Evolutionary conservation across 2,888 invertebrate species (phyloP), one percentile per base, ranked within the genome.

Genomic region (Hyposoter didymator): DNA sequence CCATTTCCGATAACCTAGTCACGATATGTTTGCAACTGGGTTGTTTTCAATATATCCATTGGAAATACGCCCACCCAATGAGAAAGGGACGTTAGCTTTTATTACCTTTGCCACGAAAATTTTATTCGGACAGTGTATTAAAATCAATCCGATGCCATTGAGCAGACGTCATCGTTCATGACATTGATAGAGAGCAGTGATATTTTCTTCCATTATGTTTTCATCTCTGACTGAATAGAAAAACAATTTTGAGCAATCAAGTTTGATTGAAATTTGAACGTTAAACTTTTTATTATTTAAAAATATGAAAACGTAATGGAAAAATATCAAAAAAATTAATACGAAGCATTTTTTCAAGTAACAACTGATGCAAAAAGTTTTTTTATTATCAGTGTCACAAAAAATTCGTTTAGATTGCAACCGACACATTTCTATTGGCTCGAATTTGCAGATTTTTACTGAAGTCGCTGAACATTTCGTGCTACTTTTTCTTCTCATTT

Each of bases 21-120:
- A 47, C 32, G 62, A 75, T 74, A 73, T 64, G 45, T 19, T 47
- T 39, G 17, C 22, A 28, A 73, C 19, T 66, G 17, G n/a, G 35
- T 67, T 39, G 59, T 73, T 67, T 59, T 32, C 17, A 52, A 67
- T 66, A n/a, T 55, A 39, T 12, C 66, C 39, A 39, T 70, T n/a
- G 62, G 62, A 19, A 66, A 45, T 12, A 67, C 45, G 32, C 32
- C 32, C 35, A 17, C n/a, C 35, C 19, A 59, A 67, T 55, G 7
- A 47, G 17, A 45, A 28, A 17, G 17, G 47, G 10, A 39, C 45
- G 32, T 49, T 49, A 32, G 52, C 8, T 39, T 52, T 69, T 67
- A 45, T 78, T 43, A 47, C 39, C 47, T 45, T 47, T 72, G 70
- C 47, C 17, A 22, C 47, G 28, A 59, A 14, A 59, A 59, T 59